Evolutionary conservation across 2,797 vertebrate species (phyloP).

Genomic region (Gastrophryne carolinensis): DNA sequence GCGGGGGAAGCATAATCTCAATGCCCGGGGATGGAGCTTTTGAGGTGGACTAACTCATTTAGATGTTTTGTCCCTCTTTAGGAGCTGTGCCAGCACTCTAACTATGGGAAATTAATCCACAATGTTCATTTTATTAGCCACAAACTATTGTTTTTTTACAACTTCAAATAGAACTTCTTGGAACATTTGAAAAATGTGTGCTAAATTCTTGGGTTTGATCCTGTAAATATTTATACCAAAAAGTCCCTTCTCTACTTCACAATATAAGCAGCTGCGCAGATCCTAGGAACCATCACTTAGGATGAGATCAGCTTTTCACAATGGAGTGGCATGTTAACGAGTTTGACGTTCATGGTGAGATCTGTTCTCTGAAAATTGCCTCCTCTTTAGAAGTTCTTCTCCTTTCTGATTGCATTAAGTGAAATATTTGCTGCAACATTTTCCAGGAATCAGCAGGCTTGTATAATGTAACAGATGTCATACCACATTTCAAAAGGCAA

Average conservation of each 20-base stretch:
- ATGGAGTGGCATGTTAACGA: not conserved
- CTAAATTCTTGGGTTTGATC: not conserved
- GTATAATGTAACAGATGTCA: not conserved
- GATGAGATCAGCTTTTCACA: not conserved
- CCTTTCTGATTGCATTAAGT: conserved; percentile 7
- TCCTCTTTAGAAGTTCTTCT: conserved; percentile 37
- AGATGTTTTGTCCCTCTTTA: too few species aligned
- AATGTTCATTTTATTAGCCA: too few species aligned
- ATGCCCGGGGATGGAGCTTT: too few species aligned
- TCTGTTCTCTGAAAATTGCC: conserved; percentile 17
- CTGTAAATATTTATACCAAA: conserved; percentile 28
- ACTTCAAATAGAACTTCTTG: too few species aligned
- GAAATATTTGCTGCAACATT: conserved; percentile 32
- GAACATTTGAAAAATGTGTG: not conserved
- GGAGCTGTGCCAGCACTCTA: too few species aligned
- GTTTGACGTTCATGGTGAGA: not conserved
- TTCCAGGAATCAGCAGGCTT: not conserved
- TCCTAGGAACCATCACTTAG: not conserved
- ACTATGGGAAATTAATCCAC: too few species aligned
- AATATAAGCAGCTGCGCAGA: conserved; percentile 35
- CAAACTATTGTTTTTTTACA: too few species aligned
- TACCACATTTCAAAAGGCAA: too few species aligned
- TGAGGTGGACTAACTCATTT: too few species aligned
- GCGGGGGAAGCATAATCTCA: too few species aligned
- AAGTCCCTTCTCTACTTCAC: not conserved